Percentiles rank a stretch among this genome's conserved stretches.
phyloP scores from a whole-genome alignment of 1,140 invertebrate genomes.

The Ridgeia piscesae region DNA sequence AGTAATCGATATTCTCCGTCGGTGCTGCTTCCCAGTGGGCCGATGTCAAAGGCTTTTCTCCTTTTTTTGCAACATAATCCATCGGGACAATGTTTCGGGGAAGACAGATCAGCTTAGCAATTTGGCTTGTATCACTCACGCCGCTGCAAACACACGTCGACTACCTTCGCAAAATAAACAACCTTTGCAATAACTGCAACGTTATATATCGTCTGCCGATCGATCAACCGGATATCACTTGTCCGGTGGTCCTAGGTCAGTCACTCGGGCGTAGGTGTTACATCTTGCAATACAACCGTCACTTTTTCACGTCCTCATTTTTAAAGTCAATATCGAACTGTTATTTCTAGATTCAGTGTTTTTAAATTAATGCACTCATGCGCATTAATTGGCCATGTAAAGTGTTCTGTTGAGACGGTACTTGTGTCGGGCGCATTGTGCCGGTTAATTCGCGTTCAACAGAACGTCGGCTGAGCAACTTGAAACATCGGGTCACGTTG shows the following conservation, averaged over 20 bases:
- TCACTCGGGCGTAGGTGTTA: background rate
- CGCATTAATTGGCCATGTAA: no score
- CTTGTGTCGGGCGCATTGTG: no score
- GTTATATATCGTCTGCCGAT: background rate
- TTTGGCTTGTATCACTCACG: background rate
- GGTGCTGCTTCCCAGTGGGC: background rate
- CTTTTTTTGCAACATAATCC: background rate
- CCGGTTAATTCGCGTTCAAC: no score
- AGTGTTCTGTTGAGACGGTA: no score
- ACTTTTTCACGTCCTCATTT: background rate
- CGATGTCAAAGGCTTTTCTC: background rate
- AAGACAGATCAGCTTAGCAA: background rate
- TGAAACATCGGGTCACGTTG: no score
- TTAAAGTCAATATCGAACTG: background rate
- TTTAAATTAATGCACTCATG: background rate
- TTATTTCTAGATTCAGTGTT: background rate
- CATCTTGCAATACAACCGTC: background rate
- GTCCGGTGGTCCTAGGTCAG: background rate
- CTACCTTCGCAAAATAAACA: background rate
- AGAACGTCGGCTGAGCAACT: no score
- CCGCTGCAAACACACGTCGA: background rate
- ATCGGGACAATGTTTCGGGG: background rate
- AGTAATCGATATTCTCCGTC: background rate
- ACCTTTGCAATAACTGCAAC: background rate
- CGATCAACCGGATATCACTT: background rate